Evolutionary conservation across 2,888 invertebrate species (phyloP).

Genomic region (Dendrolimus houi): DNA sequence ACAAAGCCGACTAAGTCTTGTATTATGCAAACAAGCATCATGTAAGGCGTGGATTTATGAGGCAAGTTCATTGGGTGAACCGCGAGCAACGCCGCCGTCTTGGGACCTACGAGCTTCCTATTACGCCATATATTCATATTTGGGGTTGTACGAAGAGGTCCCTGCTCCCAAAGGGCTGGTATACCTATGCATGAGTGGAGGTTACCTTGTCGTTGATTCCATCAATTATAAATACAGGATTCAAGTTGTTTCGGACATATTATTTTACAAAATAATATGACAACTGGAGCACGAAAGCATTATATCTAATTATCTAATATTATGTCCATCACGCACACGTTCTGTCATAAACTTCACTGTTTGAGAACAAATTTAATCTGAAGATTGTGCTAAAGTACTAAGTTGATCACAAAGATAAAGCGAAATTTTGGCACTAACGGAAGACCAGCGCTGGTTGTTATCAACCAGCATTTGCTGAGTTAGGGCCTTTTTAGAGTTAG

Average conservation of each 20-base stretch:
- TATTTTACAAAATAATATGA: background rate
- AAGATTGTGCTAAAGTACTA: no score
- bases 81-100: slow-evolving; percentile 41
- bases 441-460: no score
- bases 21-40: slow-evolving; percentile 76
- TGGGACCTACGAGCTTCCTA: slow-evolving; percentile 42
- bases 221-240: background rate
- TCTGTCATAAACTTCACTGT: no score
- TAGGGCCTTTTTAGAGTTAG: no score
- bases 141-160: slow-evolving; percentile 31
- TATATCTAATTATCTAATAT: no score
- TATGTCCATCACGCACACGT: no score
- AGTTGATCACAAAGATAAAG: no score
- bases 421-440: no score
- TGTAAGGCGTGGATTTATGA: slow-evolving; percentile 74
- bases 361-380: no score
- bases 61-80: slow-evolving; percentile 65
- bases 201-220: slow-evolving; percentile 3
- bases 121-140: slow-evolving; percentile 66
- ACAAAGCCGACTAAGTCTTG: slow-evolving; percentile 70
- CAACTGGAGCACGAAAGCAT: no score
- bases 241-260: background rate
- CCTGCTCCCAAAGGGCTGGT: slow-evolving; percentile 12
- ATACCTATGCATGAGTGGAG: slow-evolving; percentile 13
- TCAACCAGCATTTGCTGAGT: no score